Evolutionary conservation across 1,140 invertebrate species (phyloP), one percentile per base, ranked within the genome.

Genomic region (Papilio helenus): DNA sequence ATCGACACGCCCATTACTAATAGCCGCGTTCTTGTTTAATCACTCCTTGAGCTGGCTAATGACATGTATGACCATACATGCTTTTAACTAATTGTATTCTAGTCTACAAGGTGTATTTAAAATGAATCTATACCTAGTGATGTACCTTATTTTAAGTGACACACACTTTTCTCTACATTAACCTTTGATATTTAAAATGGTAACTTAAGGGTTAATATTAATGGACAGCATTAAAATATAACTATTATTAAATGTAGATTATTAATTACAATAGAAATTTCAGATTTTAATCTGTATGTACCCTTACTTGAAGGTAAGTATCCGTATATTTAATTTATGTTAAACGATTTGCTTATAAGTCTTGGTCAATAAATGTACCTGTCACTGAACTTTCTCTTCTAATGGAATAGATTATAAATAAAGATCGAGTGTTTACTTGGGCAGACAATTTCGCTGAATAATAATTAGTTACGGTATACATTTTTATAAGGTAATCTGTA

Each of bases 11-110:
- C 90, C 78, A 9, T 74, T 18, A 84, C 88, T 91, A 92, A 93
- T 93, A 90, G 86, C 89, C 86, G 86, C 86, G 87, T 90, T 88
- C 89, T 89, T 90, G 88, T 89, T 93, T 91, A 91, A 88, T 87
- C 88, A 92, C 83, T 58, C 55, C n/a, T 55, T n/a, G 20, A 55
- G 49, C 7, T 46, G 44, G 3, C 44, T 55, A 49, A 49, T 49
- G 18, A n/a, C 51, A 20, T 20, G 51, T n/a, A 55, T 55, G 18
- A 55, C 49, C 16, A 51, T 55, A 55, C 51, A n/a, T 55, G 51
- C n/a, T 8, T 20, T 55, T 20, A 20, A 55, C 18, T 55, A 8
- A n/a, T 7, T n/a, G 4, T 55, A 55, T 46, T 8, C 49, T 3
- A 3, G 49, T 55, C 5, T 55, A 20, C 51, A 55, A 55, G 18